Evolutionary conservation across 2,113 vertebrate species (phyloP).

Genomic region (Holacanthus passer): DNA sequence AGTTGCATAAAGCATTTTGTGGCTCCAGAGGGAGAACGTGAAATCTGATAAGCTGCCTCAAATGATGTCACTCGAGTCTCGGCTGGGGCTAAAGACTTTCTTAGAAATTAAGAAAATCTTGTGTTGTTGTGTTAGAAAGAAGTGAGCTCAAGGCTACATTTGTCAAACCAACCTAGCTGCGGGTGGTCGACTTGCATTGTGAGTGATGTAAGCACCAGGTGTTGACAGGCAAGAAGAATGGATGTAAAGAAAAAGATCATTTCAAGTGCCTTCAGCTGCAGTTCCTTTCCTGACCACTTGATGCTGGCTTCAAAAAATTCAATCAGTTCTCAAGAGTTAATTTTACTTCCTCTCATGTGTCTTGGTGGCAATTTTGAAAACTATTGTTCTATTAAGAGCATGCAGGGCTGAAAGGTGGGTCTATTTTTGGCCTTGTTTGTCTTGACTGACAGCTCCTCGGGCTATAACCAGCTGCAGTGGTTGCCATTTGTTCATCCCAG

Average conservation of each 20-base stretch:
- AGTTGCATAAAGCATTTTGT: too few species aligned
- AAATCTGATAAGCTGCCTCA: background rate
- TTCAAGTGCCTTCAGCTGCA: background rate
- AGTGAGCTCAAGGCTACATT: too few species aligned
- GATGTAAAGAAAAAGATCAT: too few species aligned
- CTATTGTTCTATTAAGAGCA: background rate
- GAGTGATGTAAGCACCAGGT: background rate
- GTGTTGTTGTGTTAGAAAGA: too few species aligned
- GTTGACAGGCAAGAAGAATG: background rate
- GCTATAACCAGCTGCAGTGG: constrained; percentile 27
- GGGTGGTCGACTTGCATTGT: background rate
- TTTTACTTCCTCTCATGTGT: background rate
- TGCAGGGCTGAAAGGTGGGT: background rate
- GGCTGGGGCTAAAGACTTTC: background rate
- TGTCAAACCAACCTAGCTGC: too few species aligned
- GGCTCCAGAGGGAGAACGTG: background rate
- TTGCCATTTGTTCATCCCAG: constrained; percentile 43
- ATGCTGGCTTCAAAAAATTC: background rate
- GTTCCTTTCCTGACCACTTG: background rate
- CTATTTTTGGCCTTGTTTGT: constrained; percentile 13
- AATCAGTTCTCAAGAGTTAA: background rate
- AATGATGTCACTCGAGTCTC: background rate
- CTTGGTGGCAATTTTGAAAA: background rate
- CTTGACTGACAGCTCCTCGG: constrained; percentile 49
- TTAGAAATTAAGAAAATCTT: background rate